Conservation (phyloP, 1,140 invertebrate genomes). For the Gerris buenoi region DNA sequence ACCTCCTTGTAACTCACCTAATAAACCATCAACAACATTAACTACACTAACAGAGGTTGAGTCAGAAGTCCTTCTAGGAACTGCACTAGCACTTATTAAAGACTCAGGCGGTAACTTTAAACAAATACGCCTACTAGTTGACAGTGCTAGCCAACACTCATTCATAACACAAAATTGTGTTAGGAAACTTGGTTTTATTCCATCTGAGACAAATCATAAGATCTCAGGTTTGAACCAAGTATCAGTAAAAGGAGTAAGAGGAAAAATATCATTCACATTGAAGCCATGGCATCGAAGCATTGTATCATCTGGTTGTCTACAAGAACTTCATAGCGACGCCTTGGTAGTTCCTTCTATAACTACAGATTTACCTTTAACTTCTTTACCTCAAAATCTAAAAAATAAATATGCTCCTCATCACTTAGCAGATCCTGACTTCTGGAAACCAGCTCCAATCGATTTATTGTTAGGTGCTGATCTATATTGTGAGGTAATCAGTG, state of each 20-base stretch:
- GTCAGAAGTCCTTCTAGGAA: not conserved
- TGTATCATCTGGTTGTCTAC: not conserved
- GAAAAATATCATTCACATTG: not conserved
- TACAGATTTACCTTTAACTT: not conserved
- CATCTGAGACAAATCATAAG: not conserved
- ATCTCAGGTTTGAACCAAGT: not conserved
- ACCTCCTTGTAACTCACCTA: not conserved
- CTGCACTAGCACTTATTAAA: not conserved
- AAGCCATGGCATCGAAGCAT: too few relatives aligned
- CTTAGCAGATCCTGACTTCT: not conserved
- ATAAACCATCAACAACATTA: not conserved
- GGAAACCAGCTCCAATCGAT: not conserved
- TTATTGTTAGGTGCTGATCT: not conserved
- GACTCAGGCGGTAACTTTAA: not conserved
- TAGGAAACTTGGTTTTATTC: not conserved
- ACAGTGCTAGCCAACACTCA: not conserved
- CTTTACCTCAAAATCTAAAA: not conserved
- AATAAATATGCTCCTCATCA: not conserved
- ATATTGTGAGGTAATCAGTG: not conserved
- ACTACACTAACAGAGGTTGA: not conserved
- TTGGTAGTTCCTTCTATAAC: not conserved
- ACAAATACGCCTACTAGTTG: not conserved
- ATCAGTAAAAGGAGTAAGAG: not conserved
- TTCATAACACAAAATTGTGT: not conserved
- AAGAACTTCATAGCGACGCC: not conserved